phyloP scores from a whole-genome alignment of 2,113 vertebrate genomes.

The Butorides virescens region DNA sequence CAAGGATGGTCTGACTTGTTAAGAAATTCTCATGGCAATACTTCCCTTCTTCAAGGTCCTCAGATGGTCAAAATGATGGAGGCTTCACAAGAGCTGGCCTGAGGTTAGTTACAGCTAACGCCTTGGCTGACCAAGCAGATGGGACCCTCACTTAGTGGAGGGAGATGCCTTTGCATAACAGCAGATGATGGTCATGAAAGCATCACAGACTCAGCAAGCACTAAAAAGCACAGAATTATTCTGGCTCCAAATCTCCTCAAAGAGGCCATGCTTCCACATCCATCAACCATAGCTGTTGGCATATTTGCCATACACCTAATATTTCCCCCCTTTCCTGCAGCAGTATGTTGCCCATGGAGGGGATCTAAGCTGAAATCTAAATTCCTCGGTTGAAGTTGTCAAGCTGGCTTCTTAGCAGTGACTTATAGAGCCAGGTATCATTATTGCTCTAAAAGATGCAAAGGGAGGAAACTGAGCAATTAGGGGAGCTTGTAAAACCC shows the following conservation, averaged over 20 bases:
- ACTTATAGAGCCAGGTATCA: not conserved
- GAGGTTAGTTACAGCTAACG: not conserved
- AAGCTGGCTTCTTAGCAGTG: not conserved
- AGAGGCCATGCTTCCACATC: not conserved
- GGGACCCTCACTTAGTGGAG: no score
- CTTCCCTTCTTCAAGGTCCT: not conserved
- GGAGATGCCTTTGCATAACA: not conserved
- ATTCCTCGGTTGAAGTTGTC: not conserved
- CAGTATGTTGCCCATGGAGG: not conserved
- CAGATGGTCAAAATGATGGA: not conserved
- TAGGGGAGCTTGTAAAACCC: constrained; percentile 12
- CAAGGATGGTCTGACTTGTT: not conserved
- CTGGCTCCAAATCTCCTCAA: not conserved
- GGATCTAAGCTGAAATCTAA: not conserved
- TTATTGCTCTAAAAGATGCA: not conserved
- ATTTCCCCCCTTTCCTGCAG: not conserved
- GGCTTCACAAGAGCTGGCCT: not conserved
- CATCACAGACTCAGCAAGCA: not conserved
- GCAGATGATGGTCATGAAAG: not conserved
- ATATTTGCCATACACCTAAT: not conserved
- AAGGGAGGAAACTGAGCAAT: not conserved
- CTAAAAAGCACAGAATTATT: not conserved
- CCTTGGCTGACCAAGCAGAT: not conserved
- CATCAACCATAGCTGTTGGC: not conserved
- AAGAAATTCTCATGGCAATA: not conserved